A percentile compares a stretch with the other conserved stretches of the same genome.
These are phyloP conservation scores for Aporophyla lueneburgensis DNA, from an alignment of 2,888 invertebrate species.

Conservation along the genomic window DNA sequence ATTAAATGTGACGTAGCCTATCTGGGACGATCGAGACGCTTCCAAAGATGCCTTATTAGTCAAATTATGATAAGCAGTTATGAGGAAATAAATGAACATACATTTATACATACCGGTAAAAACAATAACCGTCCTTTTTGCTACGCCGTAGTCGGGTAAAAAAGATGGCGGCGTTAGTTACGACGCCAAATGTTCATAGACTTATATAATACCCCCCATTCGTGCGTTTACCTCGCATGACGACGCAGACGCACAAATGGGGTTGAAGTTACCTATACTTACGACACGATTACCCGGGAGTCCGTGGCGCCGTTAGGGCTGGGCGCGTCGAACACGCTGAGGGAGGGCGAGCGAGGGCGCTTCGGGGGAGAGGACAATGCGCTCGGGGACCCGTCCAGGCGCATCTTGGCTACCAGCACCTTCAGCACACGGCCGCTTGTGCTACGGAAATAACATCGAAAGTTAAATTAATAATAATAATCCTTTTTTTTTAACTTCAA, in stretches of 20 bases:
- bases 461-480: no score
- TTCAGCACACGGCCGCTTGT: constrained; percentile 80
- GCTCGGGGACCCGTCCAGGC: constrained; percentile 67
- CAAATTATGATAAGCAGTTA: no score
- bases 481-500: no score
- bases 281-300: constrained; percentile 82
- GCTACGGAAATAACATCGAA: constrained; percentile 56
- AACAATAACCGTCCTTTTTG: no score
- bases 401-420: constrained; percentile 85
- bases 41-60: no score
- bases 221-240: not conserved
- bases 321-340: constrained; percentile 79
- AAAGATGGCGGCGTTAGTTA: no score
- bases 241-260: not conserved
- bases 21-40: no score
- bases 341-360: constrained; percentile 51
- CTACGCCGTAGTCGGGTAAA: no score
- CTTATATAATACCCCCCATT: not conserved
- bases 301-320: constrained; percentile 86
- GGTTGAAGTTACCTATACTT: constrained; percentile 64
- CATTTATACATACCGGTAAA: no score
- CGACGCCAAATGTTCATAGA: not conserved
- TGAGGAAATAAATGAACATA: no score
- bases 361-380: constrained; percentile 69
- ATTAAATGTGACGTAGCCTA: no score